Evolutionary conservation across 2,113 vertebrate genomes (phyloP).

Genomic region (Periophthalmodon schlosseri): DNA sequence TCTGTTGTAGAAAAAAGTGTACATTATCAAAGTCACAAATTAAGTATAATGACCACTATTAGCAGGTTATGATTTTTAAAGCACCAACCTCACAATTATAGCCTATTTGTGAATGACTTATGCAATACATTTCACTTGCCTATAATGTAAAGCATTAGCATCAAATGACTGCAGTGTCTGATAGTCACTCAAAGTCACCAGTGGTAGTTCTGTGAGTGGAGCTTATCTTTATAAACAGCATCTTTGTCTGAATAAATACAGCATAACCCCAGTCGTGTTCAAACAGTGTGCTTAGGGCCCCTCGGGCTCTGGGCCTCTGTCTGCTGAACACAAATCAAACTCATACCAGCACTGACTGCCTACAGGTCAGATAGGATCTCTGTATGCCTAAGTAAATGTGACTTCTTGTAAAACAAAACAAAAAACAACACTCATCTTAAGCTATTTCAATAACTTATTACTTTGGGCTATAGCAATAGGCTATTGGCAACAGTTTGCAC

Average conservation of each 20-base stretch:
- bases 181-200: neutral
- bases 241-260: neutral
- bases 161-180: neutral
- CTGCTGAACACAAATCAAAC: neutral
- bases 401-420: neutral
- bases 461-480: too few species aligned
- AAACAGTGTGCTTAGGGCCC: neutral
- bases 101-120: too few species aligned
- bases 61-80: too few species aligned
- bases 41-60: too few species aligned
- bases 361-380: neutral
- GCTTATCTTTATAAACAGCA: neutral
- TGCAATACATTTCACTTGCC: too few species aligned
- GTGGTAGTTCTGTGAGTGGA: neutral
- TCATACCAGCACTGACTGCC: neutral
- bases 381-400: neutral
- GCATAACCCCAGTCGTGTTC: neutral
- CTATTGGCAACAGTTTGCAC: too few species aligned
- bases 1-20: too few species aligned
- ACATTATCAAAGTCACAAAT: too few species aligned
- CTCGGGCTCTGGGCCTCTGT: neutral
- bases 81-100: too few species aligned
- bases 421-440: too few species aligned
- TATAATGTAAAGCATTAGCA: neutral
- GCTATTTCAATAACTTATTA: too few species aligned